Evolutionary conservation across 2,888 invertebrate genomes (phyloP).

Genomic region (Drosophila borealis): DNA sequence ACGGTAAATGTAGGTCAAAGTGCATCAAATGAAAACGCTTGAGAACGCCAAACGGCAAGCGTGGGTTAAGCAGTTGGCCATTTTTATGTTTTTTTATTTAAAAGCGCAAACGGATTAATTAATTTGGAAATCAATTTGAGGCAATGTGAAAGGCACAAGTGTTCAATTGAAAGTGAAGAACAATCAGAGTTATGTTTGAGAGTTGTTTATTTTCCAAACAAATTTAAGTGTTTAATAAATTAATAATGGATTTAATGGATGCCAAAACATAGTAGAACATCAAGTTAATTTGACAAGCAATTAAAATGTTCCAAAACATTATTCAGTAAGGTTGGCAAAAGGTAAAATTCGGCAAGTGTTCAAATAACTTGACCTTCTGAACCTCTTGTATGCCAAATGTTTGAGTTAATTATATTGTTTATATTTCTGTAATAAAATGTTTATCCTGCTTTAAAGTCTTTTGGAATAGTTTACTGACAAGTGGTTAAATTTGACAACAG

Average conservation of each 20-base stretch:
- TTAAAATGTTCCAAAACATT: background rate
- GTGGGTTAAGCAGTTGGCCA: slow-evolving; percentile 21
- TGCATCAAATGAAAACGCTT: slow-evolving; percentile 19
- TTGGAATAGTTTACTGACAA: background rate
- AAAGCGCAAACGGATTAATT: slow-evolving; percentile 13
- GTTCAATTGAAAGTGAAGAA: slow-evolving; percentile 3
- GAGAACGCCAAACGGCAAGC: slow-evolving; percentile 10
- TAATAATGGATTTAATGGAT: background rate
- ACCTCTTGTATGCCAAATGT: too few species aligned
- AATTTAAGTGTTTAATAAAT: slow-evolving; percentile 7
- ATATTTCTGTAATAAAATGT: background rate
- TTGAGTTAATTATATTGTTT: too few species aligned
- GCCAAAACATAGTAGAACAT: background rate
- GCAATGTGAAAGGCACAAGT: slow-evolving; percentile 6
- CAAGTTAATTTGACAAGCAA: background rate
- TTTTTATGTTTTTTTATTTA: background rate
- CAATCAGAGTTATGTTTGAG: background rate
- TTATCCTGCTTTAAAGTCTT: too few species aligned
- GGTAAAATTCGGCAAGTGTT: background rate
- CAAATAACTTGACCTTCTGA: background rate
- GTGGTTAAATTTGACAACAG: background rate
- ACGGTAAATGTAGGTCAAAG: slow-evolving; percentile 56
- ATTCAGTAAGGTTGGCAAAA: background rate
- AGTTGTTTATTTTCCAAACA: background rate
- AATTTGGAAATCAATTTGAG: slow-evolving; percentile 23